Conservation (phyloP, 2,888 invertebrate species). For the Agrotis puta region DNA sequence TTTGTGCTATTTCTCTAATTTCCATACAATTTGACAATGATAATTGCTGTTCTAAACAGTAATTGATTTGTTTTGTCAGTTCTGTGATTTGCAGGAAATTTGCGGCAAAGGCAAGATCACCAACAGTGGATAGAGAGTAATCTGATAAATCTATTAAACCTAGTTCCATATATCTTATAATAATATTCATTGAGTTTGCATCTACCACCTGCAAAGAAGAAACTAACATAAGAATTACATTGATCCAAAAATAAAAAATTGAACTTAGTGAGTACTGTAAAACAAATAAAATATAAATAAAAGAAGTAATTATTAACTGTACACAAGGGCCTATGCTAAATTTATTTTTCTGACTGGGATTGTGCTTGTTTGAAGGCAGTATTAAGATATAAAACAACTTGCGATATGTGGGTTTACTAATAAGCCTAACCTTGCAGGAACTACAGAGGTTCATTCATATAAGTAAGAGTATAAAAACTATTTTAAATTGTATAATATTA, state of each 20-base stretch:
- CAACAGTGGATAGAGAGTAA: conserved; percentile 72
- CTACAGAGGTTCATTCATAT: too few relatives aligned
- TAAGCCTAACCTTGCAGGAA: not conserved
- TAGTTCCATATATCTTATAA: conserved; percentile 81
- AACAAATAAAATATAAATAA: too few relatives aligned
- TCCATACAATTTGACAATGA: conserved; percentile 79
- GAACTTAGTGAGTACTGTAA: too few relatives aligned
- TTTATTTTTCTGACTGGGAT: too few relatives aligned
- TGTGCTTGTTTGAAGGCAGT: too few relatives aligned
- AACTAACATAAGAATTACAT: not conserved
- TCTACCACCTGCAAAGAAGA: conserved; percentile 80
- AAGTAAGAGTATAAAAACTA: too few relatives aligned
- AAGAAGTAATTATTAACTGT: too few relatives aligned
- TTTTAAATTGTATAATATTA: too few relatives aligned
- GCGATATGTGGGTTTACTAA: not conserved
- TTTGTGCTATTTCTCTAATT: conserved; percentile 81
- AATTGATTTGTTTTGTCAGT: conserved; percentile 82
- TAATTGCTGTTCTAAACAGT: conserved; percentile 77
- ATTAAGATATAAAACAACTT: not conserved
- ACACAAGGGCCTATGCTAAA: too few relatives aligned
- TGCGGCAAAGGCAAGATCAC: conserved; percentile 80
- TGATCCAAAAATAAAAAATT: too few relatives aligned
- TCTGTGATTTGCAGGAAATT: conserved; percentile 85
- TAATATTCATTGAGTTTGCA: conserved; percentile 80
- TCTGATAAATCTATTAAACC: conserved; percentile 82